These are phyloP conservation scores for Pemphigus obesinymphae DNA, from an alignment of 1,140 invertebrate genomes.

Conservation along the genomic window DNA sequence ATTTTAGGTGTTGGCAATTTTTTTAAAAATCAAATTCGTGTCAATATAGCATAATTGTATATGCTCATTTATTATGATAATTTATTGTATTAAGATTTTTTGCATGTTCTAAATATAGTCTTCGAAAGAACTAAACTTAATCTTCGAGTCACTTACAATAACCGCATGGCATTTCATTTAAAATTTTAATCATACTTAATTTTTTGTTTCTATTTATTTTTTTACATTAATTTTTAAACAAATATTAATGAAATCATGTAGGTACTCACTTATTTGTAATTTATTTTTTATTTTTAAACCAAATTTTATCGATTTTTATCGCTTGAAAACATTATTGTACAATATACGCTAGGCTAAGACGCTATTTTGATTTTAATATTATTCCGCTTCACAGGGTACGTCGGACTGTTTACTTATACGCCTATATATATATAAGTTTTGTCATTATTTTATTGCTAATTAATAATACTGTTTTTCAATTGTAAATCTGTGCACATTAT, in stretches of 20 bases:
- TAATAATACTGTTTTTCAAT: neutral
- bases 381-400: conserved; percentile 17
- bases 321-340: neutral
- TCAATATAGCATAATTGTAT: too few relatives aligned
- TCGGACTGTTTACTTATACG: neutral
- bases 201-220: neutral
- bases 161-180: neutral
- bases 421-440: neutral
- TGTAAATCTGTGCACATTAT: neutral
- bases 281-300: neutral
- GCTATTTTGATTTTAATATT: neutral
- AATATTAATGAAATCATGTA: too few relatives aligned
- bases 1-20: too few relatives aligned
- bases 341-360: too few relatives aligned
- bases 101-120: neutral
- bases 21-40: too few relatives aligned
- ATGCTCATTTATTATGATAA: neutral
- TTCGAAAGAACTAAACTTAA: neutral
- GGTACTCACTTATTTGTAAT: too few relatives aligned
- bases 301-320: neutral
- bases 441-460: neutral
- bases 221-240: neutral
- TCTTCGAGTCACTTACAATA: too few relatives aligned
- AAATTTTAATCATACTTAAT: neutral
- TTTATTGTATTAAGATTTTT: neutral